Base-by-base conservation (phyloP, 2,113 vertebrate genomes). In the Spilogale gracilis region DNA sequence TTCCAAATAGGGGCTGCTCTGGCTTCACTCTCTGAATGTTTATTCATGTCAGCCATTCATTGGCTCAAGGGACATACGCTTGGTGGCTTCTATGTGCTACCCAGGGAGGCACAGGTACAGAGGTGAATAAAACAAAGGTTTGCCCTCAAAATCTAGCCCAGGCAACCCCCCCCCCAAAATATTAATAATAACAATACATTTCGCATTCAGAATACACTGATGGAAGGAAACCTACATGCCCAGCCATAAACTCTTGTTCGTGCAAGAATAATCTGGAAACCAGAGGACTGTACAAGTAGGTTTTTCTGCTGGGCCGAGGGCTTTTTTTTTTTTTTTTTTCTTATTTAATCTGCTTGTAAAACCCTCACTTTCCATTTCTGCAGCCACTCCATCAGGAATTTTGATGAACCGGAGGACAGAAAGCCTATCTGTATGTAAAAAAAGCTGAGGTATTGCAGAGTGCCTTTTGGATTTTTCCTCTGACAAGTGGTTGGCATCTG, bases 401-500 rank as follows among this genome's bases (percentile, higher is more conserved):
- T 97, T 97, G 94, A 97, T 97, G 96, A 96, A 96, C 74, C n/a
- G 0, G 71, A 90, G 84, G 60, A 95, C 85, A 96, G 95, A 96
- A 94, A 97, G 96, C 81, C 97, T 96, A 96, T 97, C 97, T 97
- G 97, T 98, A 97, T 97, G 95, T 96, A 82, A 97, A 98, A 98
- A 97, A 97, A 79, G 94, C 84, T 18, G 87, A 96, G 95, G 87
- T 93, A 89, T 86, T 95, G 38, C 84, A 16, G 30, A 30, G 54
- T 43, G 96, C 92, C 96, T 97, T 95, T 96, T 50, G 88, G 97
- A 91, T 93, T 96, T 95, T 91, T 89, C 84, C 84, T 97, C 96
- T 98, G 98, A 98, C 98, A 98, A 98, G 97, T 98, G 96, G 96
- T 97, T 98, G 98, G 97, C 97, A 97, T 97, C 98, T 98, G 97